Percentiles rank a stretch among this genome's conserved stretches.
These are phyloP conservation scores for Megatriorchis doriae DNA, from an alignment of 2,113 vertebrate genomes.

Conservation along the genomic window DNA sequence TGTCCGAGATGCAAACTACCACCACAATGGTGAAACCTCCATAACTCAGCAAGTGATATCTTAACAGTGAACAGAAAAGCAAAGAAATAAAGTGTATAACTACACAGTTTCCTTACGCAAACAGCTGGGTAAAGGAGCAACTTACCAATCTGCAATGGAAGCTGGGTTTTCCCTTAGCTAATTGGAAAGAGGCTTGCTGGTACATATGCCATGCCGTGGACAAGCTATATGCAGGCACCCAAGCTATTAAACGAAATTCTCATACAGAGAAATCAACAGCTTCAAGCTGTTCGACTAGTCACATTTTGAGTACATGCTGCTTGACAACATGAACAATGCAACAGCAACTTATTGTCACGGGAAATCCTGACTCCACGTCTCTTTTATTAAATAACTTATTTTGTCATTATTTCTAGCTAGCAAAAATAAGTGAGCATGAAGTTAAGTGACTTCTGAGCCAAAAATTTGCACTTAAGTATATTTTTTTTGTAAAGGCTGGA, in stretches of 20 bases:
- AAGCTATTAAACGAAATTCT: not conserved
- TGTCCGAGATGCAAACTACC: not conserved
- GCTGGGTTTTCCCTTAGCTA: not conserved
- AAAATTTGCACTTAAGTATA: not conserved
- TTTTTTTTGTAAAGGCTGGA: not conserved
- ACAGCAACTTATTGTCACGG: not conserved
- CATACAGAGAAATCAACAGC: not conserved
- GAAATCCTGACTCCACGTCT: not conserved
- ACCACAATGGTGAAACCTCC: not conserved
- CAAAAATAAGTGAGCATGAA: not conserved
- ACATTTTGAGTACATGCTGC: not conserved
- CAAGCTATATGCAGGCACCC: not conserved
- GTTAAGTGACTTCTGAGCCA: not conserved
- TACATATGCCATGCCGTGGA: not conserved
- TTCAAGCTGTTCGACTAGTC: not conserved
- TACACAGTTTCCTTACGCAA: not conserved
- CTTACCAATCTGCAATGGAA: not conserved
- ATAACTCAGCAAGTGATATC: not conserved
- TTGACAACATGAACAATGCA: not conserved
- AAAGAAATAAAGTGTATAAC: not conserved
- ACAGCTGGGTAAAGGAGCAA: not conserved
- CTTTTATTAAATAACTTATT: not conserved
- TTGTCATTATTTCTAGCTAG: not conserved
- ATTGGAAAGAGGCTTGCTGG: not conserved
- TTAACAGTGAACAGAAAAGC: not conserved